phyloP scores from a whole-genome alignment of 2,797 vertebrate species.

The Lagorchestes hirsutus region DNA sequence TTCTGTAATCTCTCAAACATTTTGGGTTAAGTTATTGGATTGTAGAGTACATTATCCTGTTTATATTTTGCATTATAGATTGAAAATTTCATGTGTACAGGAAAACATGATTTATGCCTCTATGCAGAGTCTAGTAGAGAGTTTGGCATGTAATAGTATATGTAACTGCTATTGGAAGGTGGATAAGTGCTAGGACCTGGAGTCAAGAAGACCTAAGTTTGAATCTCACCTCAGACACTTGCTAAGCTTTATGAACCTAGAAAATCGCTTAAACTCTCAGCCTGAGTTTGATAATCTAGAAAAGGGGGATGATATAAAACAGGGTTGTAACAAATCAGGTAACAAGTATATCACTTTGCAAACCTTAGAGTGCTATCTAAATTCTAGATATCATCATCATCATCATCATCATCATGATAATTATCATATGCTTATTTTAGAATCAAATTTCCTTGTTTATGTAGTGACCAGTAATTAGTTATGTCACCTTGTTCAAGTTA shows the following conservation, averaged over 20 bases:
- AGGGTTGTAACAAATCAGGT: neutral
- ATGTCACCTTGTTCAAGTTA: neutral
- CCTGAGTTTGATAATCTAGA: neutral
- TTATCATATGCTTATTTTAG: neutral
- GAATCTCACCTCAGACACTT: neutral
- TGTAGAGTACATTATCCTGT: neutral
- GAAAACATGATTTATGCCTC: constrained; percentile 25
- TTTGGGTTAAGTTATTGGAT: constrained; percentile 31
- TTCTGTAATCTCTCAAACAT: constrained; percentile 42
- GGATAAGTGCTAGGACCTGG: neutral
- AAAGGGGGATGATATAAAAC: neutral
- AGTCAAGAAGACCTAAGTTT: neutral
- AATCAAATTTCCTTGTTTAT: neutral
- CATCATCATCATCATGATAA: too few relatives aligned
- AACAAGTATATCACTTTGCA: neutral
- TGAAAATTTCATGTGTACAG: neutral
- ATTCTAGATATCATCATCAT: neutral
- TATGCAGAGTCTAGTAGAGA: neutral
- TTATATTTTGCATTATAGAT: neutral
- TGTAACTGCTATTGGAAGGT: constrained; percentile 22
- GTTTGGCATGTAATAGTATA: neutral
- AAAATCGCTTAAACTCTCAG: neutral
- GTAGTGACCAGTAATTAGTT: too few relatives aligned
- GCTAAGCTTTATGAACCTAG: neutral
- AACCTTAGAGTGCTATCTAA: neutral